phyloP scores from a whole-genome alignment of 2,113 vertebrate species.

The Hystrix brachyura region DNA sequence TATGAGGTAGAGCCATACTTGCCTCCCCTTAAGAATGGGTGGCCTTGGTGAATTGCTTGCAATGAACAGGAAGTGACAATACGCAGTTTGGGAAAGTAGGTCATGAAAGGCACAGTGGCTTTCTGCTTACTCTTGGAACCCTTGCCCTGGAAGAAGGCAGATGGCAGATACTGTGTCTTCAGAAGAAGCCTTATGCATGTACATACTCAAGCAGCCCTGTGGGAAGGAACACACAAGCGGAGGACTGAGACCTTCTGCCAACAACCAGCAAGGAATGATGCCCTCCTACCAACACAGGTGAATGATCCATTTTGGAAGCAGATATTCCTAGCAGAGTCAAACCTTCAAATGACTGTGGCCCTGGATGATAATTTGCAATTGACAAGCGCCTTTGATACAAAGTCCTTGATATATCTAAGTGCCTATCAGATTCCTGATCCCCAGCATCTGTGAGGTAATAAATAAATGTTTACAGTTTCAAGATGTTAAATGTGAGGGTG shows the following conservation, averaged over 20 bases:
- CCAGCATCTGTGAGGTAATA: not conserved
- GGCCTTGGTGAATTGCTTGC: not conserved
- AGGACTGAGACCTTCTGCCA: not conserved
- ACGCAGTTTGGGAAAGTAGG: not conserved
- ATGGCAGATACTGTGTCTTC: not conserved
- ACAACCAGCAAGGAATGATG: not conserved
- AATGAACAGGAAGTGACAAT: not conserved
- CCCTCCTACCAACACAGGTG: not conserved
- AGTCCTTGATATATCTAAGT: not conserved
- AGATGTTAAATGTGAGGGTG: not conserved
- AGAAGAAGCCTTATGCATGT: not conserved
- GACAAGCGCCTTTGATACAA: not conserved
- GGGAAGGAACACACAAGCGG: not conserved
- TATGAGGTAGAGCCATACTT: not conserved
- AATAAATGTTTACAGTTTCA: not conserved
- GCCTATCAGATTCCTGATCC: not conserved
- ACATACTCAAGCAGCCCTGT: not conserved
- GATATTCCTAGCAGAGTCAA: not conserved
- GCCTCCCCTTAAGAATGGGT: not conserved
- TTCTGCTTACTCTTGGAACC: constrained; percentile 9
- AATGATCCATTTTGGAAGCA: not conserved
- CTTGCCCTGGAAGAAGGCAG: not conserved
- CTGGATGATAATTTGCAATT: not conserved
- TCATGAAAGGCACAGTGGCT: constrained; percentile 51
- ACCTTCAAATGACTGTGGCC: not conserved